Percentiles rank a stretch among this genome's conserved stretches.
Conservation (phyloP, 2,113 vertebrate species). For the Prinia subflava region DNA sequence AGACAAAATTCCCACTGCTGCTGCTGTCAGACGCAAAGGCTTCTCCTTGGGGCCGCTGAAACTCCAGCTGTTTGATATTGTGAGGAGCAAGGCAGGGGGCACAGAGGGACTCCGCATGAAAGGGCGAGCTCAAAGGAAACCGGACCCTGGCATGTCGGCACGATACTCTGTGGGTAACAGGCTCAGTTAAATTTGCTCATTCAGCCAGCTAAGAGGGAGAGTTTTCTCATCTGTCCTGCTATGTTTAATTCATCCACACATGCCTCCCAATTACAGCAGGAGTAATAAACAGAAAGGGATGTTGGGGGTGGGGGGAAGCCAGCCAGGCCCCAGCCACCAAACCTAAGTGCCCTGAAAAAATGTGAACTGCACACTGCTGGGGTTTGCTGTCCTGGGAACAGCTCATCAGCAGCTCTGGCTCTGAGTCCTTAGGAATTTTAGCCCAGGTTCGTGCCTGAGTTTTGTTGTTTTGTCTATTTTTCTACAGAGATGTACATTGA, state of each 20-base stretch:
- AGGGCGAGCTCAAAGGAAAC: slow-evolving; percentile 75
- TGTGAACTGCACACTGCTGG: neutral
- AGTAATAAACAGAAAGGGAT: slow-evolving; percentile 46
- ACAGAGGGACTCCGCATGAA: slow-evolving; percentile 71
- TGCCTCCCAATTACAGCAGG: slow-evolving; percentile 47
- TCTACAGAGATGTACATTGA: neutral
- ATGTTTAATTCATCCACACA: slow-evolving; percentile 64
- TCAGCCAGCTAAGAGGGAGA: slow-evolving; percentile 73
- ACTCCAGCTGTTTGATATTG: slow-evolving; percentile 80
- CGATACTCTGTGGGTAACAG: slow-evolving; percentile 73
- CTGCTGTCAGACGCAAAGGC: slow-evolving; percentile 32
- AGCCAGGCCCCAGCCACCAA: neutral
- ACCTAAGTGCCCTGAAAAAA: neutral
- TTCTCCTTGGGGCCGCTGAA: slow-evolving; percentile 43
- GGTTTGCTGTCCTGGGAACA: neutral
- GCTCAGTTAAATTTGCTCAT: slow-evolving; percentile 78
- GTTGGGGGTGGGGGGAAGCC: neutral
- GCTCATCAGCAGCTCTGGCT: neutral
- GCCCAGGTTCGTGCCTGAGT: neutral
- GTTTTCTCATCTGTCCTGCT: slow-evolving; percentile 71
- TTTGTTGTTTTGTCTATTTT: neutral
- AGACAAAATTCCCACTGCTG: slow-evolving; percentile 24
- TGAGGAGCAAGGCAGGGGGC: slow-evolving; percentile 62
- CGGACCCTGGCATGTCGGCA: slow-evolving; percentile 68
- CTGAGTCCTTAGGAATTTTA: neutral